Base-by-base conservation (phyloP, 2,797 vertebrate species). In the Eulemur rubriventer region DNA sequence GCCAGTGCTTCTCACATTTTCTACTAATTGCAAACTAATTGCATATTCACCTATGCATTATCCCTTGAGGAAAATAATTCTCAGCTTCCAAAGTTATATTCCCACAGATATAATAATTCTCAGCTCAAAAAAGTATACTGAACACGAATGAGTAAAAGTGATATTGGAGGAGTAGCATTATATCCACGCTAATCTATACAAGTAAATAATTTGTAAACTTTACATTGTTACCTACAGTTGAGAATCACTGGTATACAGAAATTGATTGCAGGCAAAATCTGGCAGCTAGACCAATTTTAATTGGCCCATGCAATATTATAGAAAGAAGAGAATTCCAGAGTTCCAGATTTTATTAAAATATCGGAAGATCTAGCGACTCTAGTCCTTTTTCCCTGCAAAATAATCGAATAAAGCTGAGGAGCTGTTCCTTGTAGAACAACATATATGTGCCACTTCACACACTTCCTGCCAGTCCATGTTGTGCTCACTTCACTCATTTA, bases 331-430 rank as follows among this genome's bases (percentile, higher is more conserved):
- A 84, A 87, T 52, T 84, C 75, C 50, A 22, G 33, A 83, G 65
- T 87, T 81, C 6, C 28, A 57, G 18, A 30, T 89, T 89, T 63
- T 79, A 69, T 93, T 89, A 79, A 97, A 89, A 91, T 73, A 95
- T 24, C 35, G 57, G 20, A 50, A 89, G 57, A 20, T 76, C 50
- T 57, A 59, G 22, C 6, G 76, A 80, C 24, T 75, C 46, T 55
- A 67, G 52, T 55, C 30, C 52, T 65, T 91, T 85, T 33, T 67
- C 7, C 61, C 35, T 81, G 28, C 61, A 43, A 72, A 52, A 59
- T 57, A 87, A 72, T 26, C 79, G 22, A 50, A 82, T 48, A 79
- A 57, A 73, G n/a, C 41, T 73, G 50, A 93, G 67, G 24, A 50
- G 70, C 38, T 73, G 9, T 76, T 96, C 38, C 65, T 75, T 80